Conservation (phyloP, 2,113 vertebrate species). For the Aramus guarauna region DNA sequence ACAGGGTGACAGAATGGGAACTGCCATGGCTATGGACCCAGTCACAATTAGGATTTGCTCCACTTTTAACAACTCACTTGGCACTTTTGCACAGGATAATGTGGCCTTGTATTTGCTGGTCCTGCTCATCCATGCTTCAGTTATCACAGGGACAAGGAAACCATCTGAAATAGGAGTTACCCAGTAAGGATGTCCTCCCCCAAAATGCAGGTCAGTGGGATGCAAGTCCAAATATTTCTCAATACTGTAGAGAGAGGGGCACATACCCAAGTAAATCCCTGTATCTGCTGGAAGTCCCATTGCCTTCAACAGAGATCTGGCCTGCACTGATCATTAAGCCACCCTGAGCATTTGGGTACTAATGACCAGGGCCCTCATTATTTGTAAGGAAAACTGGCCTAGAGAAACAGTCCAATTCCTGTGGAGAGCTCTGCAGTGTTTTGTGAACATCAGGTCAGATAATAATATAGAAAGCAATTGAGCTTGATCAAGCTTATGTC, state of each 20-base stretch:
- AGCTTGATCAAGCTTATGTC: not conserved
- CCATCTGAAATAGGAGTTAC: not conserved
- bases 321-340: not conserved
- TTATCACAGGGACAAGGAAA: not conserved
- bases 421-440: not conserved
- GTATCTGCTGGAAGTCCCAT: not conserved
- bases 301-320: not conserved
- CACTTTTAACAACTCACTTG: rapidly evolving
- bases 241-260: rapidly evolving
- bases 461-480: rapidly evolving
- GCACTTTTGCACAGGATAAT: not conserved
- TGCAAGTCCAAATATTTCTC: not conserved
- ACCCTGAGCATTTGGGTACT: not conserved
- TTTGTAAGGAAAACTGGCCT: not conserved
- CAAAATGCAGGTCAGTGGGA: not conserved
- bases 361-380: not conserved
- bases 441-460: not conserved
- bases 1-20: not conserved
- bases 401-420: not conserved
- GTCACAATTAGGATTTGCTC: not conserved
- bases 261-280: rapidly evolving
- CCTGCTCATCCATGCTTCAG: not conserved
- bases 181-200: not conserved
- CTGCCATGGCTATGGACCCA: not conserved
- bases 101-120: not conserved